Conservation (phyloP, 1,140 invertebrate species). For the Zaprionus capensis region DNA sequence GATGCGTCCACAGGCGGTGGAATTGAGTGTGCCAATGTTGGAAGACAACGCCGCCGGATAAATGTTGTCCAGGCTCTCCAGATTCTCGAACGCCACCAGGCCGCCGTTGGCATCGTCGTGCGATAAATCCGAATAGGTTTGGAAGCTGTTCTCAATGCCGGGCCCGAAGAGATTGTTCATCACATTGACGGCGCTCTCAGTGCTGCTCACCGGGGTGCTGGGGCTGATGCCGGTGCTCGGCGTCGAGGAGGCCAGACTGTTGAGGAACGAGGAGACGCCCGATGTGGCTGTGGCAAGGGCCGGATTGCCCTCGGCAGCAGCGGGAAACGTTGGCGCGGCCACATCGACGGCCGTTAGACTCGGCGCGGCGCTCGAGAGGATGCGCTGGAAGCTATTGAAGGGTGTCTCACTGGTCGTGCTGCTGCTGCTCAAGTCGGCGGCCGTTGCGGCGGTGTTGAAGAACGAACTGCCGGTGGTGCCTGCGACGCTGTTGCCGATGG, state of each 20-base stretch:
- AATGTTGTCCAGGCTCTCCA: conserved; percentile 87
- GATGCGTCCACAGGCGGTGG: conserved; percentile 89
- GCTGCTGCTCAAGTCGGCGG: conserved; percentile 44
- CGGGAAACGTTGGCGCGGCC: conserved; percentile 50
- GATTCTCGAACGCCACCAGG: conserved; percentile 84
- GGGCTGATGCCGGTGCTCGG: conserved; percentile 46
- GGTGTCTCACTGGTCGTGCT: conserved; percentile 61
- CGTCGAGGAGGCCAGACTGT: conserved; percentile 49
- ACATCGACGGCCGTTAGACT: conserved; percentile 64
- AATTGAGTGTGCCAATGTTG: conserved; percentile 86
- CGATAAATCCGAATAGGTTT: conserved; percentile 76
- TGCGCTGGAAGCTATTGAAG: conserved; percentile 65
- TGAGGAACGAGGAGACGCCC: conserved; percentile 54
- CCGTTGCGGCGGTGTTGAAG: conserved; percentile 48
- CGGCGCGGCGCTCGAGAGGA: conserved; percentile 68
- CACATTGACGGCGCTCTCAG: conserved; percentile 81
- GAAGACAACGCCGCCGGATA: conserved; percentile 87
- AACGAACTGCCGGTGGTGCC: conserved; percentile 46
- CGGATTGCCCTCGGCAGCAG: conserved; percentile 40
- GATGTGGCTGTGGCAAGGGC: conserved; percentile 39
- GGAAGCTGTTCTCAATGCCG: conserved; percentile 82
- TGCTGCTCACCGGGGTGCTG: conserved; percentile 84
- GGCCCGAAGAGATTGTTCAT: conserved; percentile 83
- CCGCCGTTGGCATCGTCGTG: conserved; percentile 84
- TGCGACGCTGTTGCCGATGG: conserved; percentile 33